phyloP scores from a whole-genome alignment of 2,888 invertebrate genomes.

The Cheilosia scutellata region DNA sequence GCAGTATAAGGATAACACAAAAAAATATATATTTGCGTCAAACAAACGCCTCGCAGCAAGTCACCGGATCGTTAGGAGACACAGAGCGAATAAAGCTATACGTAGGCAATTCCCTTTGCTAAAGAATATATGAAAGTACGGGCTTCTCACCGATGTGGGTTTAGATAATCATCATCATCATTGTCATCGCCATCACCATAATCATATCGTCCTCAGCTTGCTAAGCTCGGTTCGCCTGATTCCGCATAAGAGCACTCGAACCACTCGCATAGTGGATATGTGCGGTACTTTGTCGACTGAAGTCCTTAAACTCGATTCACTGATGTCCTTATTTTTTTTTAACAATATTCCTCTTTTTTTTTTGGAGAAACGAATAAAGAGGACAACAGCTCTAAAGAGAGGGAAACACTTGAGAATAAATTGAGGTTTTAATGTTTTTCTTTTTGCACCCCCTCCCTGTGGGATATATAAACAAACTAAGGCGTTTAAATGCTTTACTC shows the following conservation, averaged over 20 bases:
- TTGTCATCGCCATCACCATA: constrained; percentile 66
- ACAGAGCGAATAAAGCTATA: constrained; percentile 41
- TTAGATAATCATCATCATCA: constrained; percentile 72
- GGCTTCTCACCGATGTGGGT: constrained; percentile 47
- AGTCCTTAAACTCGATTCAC: constrained; percentile 60
- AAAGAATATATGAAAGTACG: constrained; percentile 53
- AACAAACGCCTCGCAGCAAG: constrained; percentile 67
- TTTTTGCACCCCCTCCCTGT: constrained; percentile 2
- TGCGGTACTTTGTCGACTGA: constrained; percentile 50
- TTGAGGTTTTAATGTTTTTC: constrained; percentile 66
- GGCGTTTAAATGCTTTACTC: constrained; percentile 35
- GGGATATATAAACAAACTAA: constrained; percentile 13
- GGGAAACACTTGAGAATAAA: constrained; percentile 65
- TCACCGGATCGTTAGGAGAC: constrained; percentile 52
- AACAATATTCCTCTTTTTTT: constrained; percentile 21
- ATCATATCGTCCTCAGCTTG: constrained; percentile 47
- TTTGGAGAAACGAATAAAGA: constrained; percentile 4
- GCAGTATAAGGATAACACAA: constrained; percentile 50
- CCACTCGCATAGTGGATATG: constrained; percentile 41
- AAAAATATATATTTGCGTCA: constrained; percentile 69
- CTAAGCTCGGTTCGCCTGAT: constrained; percentile 46
- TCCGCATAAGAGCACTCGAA: constrained; percentile 60
- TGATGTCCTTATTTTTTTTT: constrained; percentile 57
- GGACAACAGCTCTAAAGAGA: constrained; percentile 25
- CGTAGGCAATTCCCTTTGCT: constrained; percentile 31